A percentile compares a stretch with the other conserved stretches of the same genome.
Evolutionary conservation across 2,888 invertebrate genomes (phyloP).

Genomic region (Sipunculus nudus): DNA sequence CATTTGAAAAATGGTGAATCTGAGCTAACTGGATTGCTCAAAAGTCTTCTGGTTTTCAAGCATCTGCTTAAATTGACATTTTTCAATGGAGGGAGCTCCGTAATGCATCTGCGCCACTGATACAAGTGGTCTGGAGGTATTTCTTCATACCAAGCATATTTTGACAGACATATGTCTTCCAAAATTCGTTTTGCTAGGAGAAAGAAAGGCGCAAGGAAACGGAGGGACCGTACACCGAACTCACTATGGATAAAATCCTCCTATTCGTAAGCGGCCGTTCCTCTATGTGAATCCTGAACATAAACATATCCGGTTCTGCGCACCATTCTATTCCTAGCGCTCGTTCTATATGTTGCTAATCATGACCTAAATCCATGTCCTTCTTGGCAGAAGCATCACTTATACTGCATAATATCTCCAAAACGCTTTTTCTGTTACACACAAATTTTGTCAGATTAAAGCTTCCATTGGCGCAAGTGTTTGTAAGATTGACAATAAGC

Average conservation of each 20-base stretch:
- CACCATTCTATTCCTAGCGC: background rate
- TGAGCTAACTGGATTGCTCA: too few species aligned
- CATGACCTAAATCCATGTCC: too few species aligned
- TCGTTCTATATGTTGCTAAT: background rate
- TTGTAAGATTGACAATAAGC: background rate
- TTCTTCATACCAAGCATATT: too few species aligned
- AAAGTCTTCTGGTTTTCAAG: background rate
- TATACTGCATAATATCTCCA: too few species aligned
- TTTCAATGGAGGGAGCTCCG: background rate
- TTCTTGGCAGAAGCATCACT: too few species aligned
- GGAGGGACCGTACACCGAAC: background rate
- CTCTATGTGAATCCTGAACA: background rate
- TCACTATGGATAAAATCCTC: background rate
- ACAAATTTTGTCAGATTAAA: background rate
- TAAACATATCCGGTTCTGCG: background rate
- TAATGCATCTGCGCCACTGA: too few species aligned
- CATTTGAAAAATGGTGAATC: too few species aligned
- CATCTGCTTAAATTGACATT: background rate
- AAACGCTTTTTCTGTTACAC: background rate
- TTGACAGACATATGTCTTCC: background rate
- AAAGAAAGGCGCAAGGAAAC: background rate
- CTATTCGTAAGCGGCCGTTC: background rate
- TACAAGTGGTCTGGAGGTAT: too few species aligned
- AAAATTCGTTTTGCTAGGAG: background rate
- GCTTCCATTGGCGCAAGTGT: background rate